Conservation (phyloP, 2,113 vertebrate genomes). For the Columbina picui region DNA sequence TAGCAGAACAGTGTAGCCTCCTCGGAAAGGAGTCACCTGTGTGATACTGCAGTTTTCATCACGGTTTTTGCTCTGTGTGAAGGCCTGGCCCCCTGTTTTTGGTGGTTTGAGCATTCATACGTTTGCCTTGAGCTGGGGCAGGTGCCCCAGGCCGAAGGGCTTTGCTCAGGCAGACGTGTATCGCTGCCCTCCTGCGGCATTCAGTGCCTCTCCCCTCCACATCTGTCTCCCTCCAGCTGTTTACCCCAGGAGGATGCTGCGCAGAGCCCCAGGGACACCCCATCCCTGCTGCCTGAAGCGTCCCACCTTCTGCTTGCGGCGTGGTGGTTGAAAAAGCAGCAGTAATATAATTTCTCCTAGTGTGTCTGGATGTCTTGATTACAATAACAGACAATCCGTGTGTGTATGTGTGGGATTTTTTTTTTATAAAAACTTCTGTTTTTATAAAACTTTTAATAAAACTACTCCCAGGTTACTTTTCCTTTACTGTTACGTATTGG, state of each 20-base stretch:
- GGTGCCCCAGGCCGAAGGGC: background rate
- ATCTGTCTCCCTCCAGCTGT: background rate
- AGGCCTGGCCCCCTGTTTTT: background rate
- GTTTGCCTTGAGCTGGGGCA: background rate
- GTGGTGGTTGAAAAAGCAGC: accelerated
- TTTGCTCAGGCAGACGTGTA: background rate
- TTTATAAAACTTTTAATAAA: background rate
- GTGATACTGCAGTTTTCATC: background rate
- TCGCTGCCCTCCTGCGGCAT: background rate
- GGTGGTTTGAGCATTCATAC: background rate
- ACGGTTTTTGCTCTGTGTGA: background rate
- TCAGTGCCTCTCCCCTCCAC: background rate
- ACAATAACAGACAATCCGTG: accelerated
- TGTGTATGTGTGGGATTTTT: background rate
- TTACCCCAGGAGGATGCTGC: background rate
- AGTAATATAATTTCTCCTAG: background rate
- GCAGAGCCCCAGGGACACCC: background rate
- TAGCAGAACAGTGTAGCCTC: background rate
- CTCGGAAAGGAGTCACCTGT: background rate
- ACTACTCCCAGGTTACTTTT: background rate
- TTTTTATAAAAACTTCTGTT: no score
- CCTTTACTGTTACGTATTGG: accelerated
- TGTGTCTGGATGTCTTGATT: background rate
- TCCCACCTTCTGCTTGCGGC: background rate
- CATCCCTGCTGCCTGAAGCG: background rate